Evolutionary conservation across 2,888 invertebrate species (phyloP), one percentile per base, ranked within the genome.

Genomic region (Iselma pallidipennis): DNA sequence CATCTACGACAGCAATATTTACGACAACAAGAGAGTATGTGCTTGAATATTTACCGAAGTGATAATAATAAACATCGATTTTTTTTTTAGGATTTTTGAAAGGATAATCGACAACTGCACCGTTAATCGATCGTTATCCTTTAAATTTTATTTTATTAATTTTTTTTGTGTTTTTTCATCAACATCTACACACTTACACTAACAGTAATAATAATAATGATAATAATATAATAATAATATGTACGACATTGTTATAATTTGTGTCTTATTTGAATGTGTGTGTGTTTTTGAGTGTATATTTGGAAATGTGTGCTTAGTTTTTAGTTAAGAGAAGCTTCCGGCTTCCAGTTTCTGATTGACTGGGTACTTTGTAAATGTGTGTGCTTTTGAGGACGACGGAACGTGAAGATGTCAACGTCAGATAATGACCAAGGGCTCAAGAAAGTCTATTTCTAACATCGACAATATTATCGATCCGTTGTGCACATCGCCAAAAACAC

Each of bases 351-450:
- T 55, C 58, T 57, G 62, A 60, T 59, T 52, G 45, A 4, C 6
- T 25, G 3, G 25, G 6, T 25, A 4, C 25, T 21, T 45, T 14
- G 33, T 4, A 14, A 45, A 21, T 16, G 25, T 31, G 12, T 16
- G 33, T 53, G 51, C 50, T n/a, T 14, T 14, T 49, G 56, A 59
- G 63, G 28, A 68, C 61, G 66, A 51, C 54, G 65, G 51, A 52
- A 60, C 52, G 60, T 45, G 51, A 51, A 69, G 65, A 63, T 64
- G 61, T 66, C 71, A 60, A 64, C 64, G 57, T 52, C 56, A 61
- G 66, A 65, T 63, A 67, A 63, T 50, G 69, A 71, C 72, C 67
- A 72, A 74, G 74, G 74, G 74, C 74, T 74, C 74, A 72, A 63
- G 49, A 70, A 66, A 71, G 69, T 71, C 70, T 66, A 58, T 64